Evolutionary conservation across 1,140 invertebrate genomes (phyloP).

Genomic region (Doryteuthis pealeii): DNA sequence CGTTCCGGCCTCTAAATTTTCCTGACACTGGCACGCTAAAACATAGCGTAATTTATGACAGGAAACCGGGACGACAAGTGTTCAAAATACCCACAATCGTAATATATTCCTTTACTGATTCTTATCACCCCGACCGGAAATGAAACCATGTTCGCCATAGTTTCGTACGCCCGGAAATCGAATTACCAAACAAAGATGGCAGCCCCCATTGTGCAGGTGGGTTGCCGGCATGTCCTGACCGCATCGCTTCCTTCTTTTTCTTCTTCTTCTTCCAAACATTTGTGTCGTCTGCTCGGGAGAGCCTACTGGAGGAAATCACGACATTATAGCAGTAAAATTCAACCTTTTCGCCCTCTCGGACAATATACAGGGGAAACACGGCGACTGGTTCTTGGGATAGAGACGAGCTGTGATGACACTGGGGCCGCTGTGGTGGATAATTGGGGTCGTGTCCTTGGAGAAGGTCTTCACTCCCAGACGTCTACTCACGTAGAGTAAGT

Average conservation of each 20-base stretch:
- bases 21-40: no score
- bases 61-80: no score
- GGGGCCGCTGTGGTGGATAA: slow-evolving; percentile 83
- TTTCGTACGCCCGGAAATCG: no score
- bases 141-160: no score
- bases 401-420: slow-evolving; percentile 99
- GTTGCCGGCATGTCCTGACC: no score
- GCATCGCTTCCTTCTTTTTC: no score
- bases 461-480: slow-evolving; percentile 64
- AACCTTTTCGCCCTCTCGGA: background rate
- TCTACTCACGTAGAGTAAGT: slow-evolving; percentile 49
- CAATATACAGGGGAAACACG: slow-evolving; percentile 7
- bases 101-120: no score
- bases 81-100: no score
- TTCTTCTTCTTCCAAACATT: no score
- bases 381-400: slow-evolving; percentile 78
- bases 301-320: background rate
- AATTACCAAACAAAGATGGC: slow-evolving; percentile 37
- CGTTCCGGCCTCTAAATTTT: no score
- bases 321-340: background rate
- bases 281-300: background rate
- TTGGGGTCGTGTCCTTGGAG: slow-evolving; percentile 74
- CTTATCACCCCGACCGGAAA: no score
- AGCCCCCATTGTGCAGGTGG: slow-evolving; percentile 36
- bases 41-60: no score